These are phyloP conservation scores for Nyctalus aviator DNA, from an alignment of 2,797 vertebrate genomes.

Conservation along the genomic window DNA sequence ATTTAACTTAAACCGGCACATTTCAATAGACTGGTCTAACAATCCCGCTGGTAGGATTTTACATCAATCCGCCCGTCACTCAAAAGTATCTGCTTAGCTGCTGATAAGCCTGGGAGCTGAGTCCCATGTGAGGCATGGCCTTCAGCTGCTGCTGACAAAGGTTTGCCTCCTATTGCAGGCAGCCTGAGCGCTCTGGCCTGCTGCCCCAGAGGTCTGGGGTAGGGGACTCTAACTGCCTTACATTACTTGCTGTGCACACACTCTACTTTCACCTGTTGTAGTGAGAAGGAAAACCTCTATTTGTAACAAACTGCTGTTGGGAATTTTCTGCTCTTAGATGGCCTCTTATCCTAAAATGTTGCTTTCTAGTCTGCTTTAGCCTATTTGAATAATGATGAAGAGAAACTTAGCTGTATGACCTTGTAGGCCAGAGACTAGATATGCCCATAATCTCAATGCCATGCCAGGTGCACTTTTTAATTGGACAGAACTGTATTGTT, in stretches of 20 bases:
- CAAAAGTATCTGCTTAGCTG: conserved; percentile 31
- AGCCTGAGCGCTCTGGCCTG: not conserved
- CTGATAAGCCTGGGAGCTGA: not conserved
- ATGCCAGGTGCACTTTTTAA: no score
- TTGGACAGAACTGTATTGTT: no score
- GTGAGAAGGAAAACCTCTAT: no score
- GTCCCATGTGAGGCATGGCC: not conserved
- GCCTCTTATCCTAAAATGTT: no score
- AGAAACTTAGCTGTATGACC: no score
- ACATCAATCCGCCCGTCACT: not conserved
- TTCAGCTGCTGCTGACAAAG: not conserved
- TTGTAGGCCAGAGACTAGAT: no score
- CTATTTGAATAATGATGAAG: no score
- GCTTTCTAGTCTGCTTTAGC: no score
- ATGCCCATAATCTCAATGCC: no score
- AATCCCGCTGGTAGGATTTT: conserved; percentile 41
- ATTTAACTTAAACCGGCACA: conserved; percentile 51
- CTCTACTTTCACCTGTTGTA: not conserved
- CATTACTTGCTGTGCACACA: not conserved
- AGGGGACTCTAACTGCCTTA: not conserved
- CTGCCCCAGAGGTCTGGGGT: not conserved
- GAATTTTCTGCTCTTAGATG: no score
- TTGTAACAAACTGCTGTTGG: no score
- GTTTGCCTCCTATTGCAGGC: not conserved
- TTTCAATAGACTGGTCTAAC: conserved; percentile 17